Percentiles rank a stretch among this genome's conserved stretches.
These are phyloP conservation scores for Lithophane ornitopus DNA, from an alignment of 2,888 invertebrate genomes.

Conservation along the genomic window DNA sequence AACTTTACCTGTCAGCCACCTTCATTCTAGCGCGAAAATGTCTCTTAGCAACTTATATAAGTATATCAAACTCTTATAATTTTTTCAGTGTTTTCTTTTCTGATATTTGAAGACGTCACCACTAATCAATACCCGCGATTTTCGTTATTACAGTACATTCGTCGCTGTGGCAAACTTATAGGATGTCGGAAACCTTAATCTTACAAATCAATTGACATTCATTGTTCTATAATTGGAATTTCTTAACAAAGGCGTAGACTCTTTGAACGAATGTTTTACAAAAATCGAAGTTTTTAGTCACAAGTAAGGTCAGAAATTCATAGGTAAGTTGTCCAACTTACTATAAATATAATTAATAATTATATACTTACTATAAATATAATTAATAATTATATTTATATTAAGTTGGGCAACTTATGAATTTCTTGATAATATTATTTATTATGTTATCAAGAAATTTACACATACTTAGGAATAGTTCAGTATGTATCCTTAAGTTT, in stretches of 20 bases:
- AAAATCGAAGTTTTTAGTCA: too few relatives aligned
- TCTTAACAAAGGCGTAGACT: slow-evolving; percentile 37
- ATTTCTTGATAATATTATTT: too few relatives aligned
- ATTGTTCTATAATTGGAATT: slow-evolving; percentile 54
- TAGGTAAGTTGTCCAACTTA: too few relatives aligned
- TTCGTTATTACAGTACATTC: background rate
- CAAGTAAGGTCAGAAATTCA: too few relatives aligned
- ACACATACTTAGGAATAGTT: background rate
- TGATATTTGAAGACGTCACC: background rate
- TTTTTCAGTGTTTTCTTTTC: background rate
- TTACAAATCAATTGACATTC: slow-evolving; percentile 46
- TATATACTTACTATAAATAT: background rate
- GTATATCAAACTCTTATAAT: background rate
- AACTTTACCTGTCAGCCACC: background rate
- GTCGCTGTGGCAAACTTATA: slow-evolving; percentile 35
- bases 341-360: background rate
- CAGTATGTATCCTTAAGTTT: background rate
- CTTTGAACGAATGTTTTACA: slow-evolving; percentile 30
- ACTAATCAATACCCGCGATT: slow-evolving; percentile 3
- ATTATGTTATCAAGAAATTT: background rate
- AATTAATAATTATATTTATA: too few relatives aligned
- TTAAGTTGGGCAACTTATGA: too few relatives aligned
- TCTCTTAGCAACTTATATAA: background rate
- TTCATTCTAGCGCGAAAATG: background rate
- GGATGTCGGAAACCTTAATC: slow-evolving; percentile 55